These are phyloP conservation scores for Hyperoplus lanceolatus DNA, from an alignment of 2,797 vertebrate genomes.

Conservation along the genomic window DNA sequence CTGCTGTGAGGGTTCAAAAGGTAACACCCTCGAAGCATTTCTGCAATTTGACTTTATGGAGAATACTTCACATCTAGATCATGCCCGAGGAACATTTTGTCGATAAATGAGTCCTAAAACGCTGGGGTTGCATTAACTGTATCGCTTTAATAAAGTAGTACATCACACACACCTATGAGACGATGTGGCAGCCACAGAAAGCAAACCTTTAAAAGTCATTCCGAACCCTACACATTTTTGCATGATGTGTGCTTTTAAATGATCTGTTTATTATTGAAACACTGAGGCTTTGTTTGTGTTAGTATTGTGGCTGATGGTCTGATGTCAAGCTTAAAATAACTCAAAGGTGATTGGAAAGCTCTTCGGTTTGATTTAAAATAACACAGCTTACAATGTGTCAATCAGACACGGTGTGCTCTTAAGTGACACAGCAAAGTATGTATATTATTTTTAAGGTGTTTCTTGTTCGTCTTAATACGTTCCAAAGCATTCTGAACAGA, in stretches of 20 bases:
- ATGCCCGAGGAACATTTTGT: neutral
- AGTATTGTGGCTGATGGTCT: neutral
- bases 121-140: neutral
- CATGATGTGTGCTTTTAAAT: neutral
- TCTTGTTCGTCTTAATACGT: neutral
- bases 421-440: neutral
- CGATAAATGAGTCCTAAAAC: neutral
- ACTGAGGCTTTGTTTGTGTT: neutral
- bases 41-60: neutral
- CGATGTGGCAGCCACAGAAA: neutral
- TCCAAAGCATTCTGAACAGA: constrained; percentile 12
- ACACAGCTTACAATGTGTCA: neutral
- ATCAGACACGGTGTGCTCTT: neutral
- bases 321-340: neutral
- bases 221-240: neutral
- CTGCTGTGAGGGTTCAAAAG: neutral
- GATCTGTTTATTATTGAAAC: neutral
- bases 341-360: neutral
- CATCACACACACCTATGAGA: neutral
- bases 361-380: constrained; percentile 6
- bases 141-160: neutral
- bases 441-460: neutral
- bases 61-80: constrained; percentile 8
- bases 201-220: neutral
- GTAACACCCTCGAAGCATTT: neutral